Evolutionary conservation across 2,888 invertebrate genomes (phyloP).

Genomic region (Monopis laevigella): DNA sequence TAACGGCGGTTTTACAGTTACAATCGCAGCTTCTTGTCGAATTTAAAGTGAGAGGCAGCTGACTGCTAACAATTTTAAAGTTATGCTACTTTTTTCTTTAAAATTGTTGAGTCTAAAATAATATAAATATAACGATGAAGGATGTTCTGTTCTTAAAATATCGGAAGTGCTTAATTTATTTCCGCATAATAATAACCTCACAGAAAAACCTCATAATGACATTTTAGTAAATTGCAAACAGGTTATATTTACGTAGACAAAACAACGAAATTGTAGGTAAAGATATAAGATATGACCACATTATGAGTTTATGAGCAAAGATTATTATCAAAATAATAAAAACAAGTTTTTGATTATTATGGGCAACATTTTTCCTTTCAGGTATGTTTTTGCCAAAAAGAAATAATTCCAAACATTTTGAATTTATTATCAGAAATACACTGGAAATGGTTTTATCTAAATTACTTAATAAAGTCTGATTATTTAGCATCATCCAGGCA

Average conservation of each 20-base stretch:
- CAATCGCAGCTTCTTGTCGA: too few species aligned
- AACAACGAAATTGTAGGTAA: not conserved
- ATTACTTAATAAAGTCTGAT: too few species aligned
- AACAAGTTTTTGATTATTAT: not conserved
- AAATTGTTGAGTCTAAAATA: conserved; percentile 4
- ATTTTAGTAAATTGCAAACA: conserved; percentile 37
- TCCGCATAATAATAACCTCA: conserved; percentile 45
- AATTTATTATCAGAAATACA: too few species aligned
- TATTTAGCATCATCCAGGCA: not conserved
- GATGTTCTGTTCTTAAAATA: conserved; percentile 13
- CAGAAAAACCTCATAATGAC: conserved; percentile 31
- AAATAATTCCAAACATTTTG: too few species aligned
- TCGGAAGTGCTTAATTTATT: conserved; percentile 33
- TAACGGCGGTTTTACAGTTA: conserved; percentile 7
- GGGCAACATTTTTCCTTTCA: too few species aligned
- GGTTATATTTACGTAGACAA: conserved; percentile 27
- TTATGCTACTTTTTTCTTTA: not conserved
- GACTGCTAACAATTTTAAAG: not conserved
- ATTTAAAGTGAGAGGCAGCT: too few species aligned
- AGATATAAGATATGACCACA: not conserved
- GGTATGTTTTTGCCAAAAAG: too few species aligned
- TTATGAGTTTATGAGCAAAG: conserved; percentile 1
- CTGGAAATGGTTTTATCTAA: too few species aligned
- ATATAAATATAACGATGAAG: not conserved
- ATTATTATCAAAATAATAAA: not conserved